Conservation (phyloP, 2,888 invertebrate genomes). For the Lymantria monacha region DNA sequence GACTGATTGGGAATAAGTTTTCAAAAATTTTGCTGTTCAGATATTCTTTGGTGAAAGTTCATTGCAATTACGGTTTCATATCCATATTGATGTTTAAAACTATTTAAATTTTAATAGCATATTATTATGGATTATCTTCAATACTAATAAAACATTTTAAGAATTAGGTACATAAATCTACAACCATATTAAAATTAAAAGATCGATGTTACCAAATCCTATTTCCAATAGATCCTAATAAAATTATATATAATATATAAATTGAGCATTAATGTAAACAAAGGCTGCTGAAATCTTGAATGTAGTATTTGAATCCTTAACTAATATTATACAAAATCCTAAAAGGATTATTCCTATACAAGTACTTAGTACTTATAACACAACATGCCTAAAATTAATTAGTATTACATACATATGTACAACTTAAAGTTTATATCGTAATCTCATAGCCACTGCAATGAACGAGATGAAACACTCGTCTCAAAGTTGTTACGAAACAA, state of each 20-base stretch:
- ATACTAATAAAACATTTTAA: conserved; percentile 13
- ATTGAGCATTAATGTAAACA: conserved; percentile 79
- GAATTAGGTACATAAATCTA: conserved; percentile 26
- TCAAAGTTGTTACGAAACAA: conserved; percentile 61
- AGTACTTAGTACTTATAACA: conserved; percentile 78
- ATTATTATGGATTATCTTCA: conserved; percentile 20
- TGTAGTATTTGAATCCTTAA: conserved; percentile 64
- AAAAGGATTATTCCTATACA: conserved; percentile 51
- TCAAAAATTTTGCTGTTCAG: conserved; percentile 34
- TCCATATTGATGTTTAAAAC: conserved; percentile 29
- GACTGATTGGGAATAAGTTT: conserved; percentile 22
- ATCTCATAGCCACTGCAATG: conserved; percentile 78
- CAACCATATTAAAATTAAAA: conserved; percentile 36
- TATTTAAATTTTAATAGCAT: conserved; percentile 26
- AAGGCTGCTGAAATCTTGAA: conserved; percentile 63
- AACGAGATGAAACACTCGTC: conserved; percentile 50
- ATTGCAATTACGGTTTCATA: conserved; percentile 28
- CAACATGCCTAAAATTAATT: conserved; percentile 53
- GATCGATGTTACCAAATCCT: conserved; percentile 51
- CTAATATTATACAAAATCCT: conserved; percentile 55
- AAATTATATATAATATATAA: conserved; percentile 60
- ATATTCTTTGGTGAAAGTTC: conserved; percentile 62
- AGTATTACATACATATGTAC: conserved; percentile 66
- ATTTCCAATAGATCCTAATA: conserved; percentile 44
- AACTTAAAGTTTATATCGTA: conserved; percentile 71